Evolutionary conservation across 2,797 vertebrate species (phyloP).

Genomic region (Poliocrania exsul): DNA sequence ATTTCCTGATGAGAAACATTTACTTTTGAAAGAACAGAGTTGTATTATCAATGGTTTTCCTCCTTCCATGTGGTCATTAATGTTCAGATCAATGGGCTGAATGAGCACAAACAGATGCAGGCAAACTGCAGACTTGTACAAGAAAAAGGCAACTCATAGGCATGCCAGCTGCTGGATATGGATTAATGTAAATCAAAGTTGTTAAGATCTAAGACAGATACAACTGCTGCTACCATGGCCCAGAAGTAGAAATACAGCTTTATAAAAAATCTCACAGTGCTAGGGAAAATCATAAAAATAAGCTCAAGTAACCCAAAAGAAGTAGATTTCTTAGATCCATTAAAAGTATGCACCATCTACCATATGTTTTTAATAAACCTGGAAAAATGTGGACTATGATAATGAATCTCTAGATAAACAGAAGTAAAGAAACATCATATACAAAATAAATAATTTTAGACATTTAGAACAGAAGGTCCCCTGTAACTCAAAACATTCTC

Average conservation of each 20-base stretch:
- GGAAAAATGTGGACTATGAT: not conserved
- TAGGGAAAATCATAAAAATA: not conserved
- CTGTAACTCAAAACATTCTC: not conserved
- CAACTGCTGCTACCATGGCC: not conserved
- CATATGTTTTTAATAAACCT: not conserved
- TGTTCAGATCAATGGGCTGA: not conserved
- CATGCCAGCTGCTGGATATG: not conserved
- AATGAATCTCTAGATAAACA: not conserved
- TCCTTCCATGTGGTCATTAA: not conserved
- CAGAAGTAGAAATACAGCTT: not conserved
- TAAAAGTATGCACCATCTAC: not conserved
- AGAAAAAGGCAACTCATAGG: not conserved
- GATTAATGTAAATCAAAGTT: not conserved
- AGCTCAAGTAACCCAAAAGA: not conserved
- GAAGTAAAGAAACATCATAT: not conserved
- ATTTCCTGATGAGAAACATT: not conserved
- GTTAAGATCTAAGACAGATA: not conserved
- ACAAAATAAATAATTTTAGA: not conserved
- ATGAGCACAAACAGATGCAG: not conserved
- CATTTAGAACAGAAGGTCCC: not conserved
- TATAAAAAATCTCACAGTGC: not conserved
- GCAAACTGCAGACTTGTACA: not conserved
- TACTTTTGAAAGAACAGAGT: not conserved
- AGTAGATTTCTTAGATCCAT: not conserved
- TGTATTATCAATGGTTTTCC: not conserved